Conservation (phyloP, 2,113 vertebrate species). For the Atractosteus spatula region DNA sequence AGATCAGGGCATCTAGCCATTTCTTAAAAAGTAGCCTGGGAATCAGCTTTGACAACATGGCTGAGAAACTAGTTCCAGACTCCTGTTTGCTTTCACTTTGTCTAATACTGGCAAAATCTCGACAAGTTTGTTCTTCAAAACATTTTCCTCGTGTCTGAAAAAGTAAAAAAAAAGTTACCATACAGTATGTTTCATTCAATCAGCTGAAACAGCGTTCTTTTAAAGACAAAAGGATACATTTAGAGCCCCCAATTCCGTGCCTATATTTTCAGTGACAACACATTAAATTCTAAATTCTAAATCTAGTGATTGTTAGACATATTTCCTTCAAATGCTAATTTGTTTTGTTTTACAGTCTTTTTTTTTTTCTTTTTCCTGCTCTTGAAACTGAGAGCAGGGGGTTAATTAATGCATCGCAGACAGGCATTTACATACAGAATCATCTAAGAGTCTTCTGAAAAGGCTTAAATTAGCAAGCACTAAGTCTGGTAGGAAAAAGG, state of each 20-base stretch:
- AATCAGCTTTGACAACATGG: no score
- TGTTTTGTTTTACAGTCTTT: not conserved
- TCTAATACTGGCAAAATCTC: no score
- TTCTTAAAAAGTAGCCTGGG: no score
- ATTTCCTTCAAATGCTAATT: not conserved
- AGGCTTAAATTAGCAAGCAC: not conserved
- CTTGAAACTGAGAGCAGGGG: conserved; percentile 1
- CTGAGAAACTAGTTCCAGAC: no score
- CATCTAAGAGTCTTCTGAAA: not conserved
- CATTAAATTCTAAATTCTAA: not conserved
- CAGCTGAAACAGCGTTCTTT: not conserved
- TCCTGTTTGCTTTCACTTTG: no score
- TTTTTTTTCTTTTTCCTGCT: conserved; percentile 1
- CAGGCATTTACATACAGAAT: not conserved
- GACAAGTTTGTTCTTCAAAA: no score
- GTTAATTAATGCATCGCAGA: conserved; percentile 9
- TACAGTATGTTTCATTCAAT: no score
- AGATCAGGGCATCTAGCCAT: no score
- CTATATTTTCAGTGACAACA: no score
- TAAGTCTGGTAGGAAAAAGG: not conserved
- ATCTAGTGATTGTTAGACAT: conserved; percentile 1
- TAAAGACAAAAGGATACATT: not conserved
- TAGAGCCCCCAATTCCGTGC: not conserved
- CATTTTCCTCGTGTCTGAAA: no score
- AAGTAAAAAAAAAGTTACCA: no score